phyloP scores from a whole-genome alignment of 2,797 vertebrate genomes.

The Chloroceryle amazona region DNA sequence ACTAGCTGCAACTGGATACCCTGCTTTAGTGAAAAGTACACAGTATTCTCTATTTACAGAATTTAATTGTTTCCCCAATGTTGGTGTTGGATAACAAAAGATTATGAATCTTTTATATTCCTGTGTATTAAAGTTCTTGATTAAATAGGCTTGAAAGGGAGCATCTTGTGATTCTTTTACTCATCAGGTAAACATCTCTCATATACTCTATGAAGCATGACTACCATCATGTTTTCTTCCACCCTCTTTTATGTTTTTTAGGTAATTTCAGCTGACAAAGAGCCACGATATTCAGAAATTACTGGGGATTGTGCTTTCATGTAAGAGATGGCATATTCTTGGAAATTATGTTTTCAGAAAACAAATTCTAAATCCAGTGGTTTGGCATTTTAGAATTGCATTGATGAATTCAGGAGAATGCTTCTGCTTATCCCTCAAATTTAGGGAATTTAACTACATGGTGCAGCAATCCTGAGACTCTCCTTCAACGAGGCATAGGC shows the following conservation, averaged over 20 bases:
- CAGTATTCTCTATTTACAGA: conserved; percentile 27
- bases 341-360: neutral
- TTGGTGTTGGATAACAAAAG: conserved; percentile 24
- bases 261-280: neutral
- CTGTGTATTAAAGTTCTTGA: conserved; percentile 11
- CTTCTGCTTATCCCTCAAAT: neutral
- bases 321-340: neutral
- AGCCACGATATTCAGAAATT: neutral
- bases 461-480: neutral
- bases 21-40: conserved; percentile 2
- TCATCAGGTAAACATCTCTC: neutral
- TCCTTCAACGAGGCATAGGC: neutral
- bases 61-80: conserved; percentile 34
- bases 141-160: neutral
- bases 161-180: neutral
- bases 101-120: conserved; percentile 59
- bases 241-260: neutral
- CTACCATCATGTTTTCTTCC: neutral
- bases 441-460: neutral
- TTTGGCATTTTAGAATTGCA: neutral
- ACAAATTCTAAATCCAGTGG: neutral
- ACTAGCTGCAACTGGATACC: neutral
- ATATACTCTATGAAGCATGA: neutral
- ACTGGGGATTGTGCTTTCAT: neutral
- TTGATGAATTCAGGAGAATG: neutral